Evolutionary conservation across 2,113 vertebrate genomes (phyloP).

Genomic region (Pteropus alecto): DNA sequence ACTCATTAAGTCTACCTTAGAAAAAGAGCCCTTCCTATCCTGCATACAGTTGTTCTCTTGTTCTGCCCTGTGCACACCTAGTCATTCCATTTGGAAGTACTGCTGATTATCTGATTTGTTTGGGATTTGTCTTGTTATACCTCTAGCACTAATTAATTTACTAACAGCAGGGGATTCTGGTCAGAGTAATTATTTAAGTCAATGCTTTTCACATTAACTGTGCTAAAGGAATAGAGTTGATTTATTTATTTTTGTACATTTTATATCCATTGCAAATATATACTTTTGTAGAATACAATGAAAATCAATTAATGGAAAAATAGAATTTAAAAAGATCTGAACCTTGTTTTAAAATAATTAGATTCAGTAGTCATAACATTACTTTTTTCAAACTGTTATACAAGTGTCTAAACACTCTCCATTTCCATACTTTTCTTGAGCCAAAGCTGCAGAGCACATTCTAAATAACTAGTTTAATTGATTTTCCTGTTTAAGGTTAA

Average conservation of each 20-base stretch:
- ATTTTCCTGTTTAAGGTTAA: background rate
- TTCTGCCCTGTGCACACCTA: background rate
- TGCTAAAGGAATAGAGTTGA: background rate
- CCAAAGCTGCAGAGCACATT: background rate
- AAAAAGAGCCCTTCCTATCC: background rate
- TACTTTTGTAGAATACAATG: background rate
- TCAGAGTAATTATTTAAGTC: background rate
- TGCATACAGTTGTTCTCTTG: background rate
- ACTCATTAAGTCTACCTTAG: background rate
- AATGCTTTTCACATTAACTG: background rate
- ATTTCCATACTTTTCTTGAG: background rate
- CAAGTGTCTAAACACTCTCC: background rate
- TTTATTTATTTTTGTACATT: background rate
- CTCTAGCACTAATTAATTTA: constrained; percentile 18
- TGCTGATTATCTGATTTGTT: background rate
- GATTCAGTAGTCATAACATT: background rate
- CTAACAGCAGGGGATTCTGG: background rate
- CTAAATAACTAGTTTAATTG: background rate
- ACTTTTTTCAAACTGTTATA: background rate
- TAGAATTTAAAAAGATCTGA: background rate
- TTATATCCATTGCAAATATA: background rate
- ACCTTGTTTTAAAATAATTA: background rate
- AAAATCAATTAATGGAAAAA: constrained; percentile 11
- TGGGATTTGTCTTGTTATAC: background rate
- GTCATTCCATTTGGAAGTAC: background rate